phyloP scores from a whole-genome alignment of 2,797 vertebrate genomes.

The Okamejei kenojei region DNA sequence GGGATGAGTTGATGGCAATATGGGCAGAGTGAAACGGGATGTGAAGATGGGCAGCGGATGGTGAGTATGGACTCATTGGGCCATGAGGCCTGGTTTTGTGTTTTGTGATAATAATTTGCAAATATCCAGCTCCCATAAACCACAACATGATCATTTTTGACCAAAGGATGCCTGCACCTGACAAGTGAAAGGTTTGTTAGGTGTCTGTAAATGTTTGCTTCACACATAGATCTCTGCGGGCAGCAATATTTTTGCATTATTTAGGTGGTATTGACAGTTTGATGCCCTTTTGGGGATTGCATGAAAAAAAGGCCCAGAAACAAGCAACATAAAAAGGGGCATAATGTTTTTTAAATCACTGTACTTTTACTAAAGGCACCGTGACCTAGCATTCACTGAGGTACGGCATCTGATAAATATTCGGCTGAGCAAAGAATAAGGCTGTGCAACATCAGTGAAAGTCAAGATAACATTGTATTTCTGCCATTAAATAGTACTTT shows the following conservation, averaged over 20 bases:
- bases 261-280: background rate
- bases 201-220: background rate
- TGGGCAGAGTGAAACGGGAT: too few species aligned
- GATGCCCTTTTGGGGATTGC: background rate
- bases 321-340: background rate
- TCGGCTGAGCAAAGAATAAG: background rate
- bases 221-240: background rate
- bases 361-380: background rate
- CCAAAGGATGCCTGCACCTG: too few species aligned
- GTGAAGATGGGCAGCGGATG: too few species aligned
- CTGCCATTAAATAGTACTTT: background rate
- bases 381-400: background rate
- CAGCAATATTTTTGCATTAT: background rate
- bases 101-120: too few species aligned
- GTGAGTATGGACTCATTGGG: too few species aligned
- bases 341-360: too few species aligned
- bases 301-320: background rate
- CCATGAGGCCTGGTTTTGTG: too few species aligned
- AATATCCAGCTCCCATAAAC: too few species aligned
- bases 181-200: background rate
- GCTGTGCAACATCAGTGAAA: background rate
- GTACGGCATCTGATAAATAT: background rate
- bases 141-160: too few species aligned
- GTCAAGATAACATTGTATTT: background rate
- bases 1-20: too few species aligned